These are phyloP conservation scores for Leptopilina syphax DNA, from an alignment of 2,888 invertebrate species.

Conservation along the genomic window DNA sequence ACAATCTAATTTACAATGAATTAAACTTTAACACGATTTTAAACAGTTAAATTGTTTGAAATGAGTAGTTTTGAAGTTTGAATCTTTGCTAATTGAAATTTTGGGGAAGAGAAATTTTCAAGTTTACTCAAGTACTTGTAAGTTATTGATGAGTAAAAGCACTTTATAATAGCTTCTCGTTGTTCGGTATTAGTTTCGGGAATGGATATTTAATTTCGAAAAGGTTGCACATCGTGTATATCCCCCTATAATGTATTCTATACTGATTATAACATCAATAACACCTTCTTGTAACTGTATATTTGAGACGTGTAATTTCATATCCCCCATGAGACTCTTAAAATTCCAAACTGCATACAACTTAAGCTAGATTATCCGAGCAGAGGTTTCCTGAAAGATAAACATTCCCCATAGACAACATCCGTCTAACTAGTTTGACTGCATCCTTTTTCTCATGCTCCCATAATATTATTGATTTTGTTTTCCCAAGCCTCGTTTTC, in stretches of 20 bases:
- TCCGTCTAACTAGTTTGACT: conserved; percentile 53
- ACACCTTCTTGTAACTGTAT: not conserved
- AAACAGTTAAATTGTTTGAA: too few species aligned
- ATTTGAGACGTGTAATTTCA: conserved; percentile 59
- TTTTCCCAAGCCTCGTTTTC: too few species aligned
- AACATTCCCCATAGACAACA: conserved; percentile 30
- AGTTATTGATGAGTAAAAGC: not conserved
- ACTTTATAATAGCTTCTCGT: conserved; percentile 1
- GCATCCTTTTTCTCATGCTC: too few species aligned
- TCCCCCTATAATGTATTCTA: not conserved
- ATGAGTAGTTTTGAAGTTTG: not conserved
- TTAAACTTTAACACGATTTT: too few species aligned
- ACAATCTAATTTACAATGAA: too few species aligned
- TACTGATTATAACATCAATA: conserved; percentile 54
- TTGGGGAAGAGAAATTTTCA: not conserved
- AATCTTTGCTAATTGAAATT: conserved; percentile 4
- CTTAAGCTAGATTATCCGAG: conserved; percentile 45
- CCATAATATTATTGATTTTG: too few species aligned
- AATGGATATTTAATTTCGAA: conserved; percentile 14
- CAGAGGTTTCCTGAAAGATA: conserved; percentile 26
- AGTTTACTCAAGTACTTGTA: not conserved
- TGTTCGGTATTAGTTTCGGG: not conserved
- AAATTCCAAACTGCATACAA: conserved; percentile 64
- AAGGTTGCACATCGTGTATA: not conserved
- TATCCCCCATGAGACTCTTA: conserved; percentile 60